Base-by-base conservation (phyloP, 2,113 vertebrate genomes). In the Melospiza melodia region DNA sequence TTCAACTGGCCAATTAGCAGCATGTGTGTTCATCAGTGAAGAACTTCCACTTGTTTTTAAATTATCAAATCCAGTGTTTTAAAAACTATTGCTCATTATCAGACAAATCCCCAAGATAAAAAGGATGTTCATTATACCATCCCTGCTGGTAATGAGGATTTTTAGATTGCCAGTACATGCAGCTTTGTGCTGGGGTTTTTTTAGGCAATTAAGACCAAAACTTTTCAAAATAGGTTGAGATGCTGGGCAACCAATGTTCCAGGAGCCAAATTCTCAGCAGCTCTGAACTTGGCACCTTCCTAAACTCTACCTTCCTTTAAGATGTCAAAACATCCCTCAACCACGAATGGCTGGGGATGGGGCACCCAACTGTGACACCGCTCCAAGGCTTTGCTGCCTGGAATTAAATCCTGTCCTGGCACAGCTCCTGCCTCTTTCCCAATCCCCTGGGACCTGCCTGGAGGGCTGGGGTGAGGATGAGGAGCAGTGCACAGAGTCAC, bases 61-160 rank as follows among this genome's bases (percentile, higher is more conserved):
- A 63, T 17, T 23, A 63, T 67, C 43, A 90, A 75, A 81, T 72
- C 69, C 88, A 89, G 48, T 41, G 57, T 68, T 96, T 89, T 83
- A 59, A 92, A 93, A 95, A 81, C 85, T 94, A 97, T 95, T 97
- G 94, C 95, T 97, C 9, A 12, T 91, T 85, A 89, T 67, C 67
- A 91, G 63, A 72, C 59, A 48, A 88, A 80, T 41, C 14, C 27
- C 52, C 79, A 57, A 59, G 57, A 82, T 63, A 55, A 23, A 87
- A 94, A 73, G 43, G 52, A 15, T 18, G 7, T 49, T 90, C 61
- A 58, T 92, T 80, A 49, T 3, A 57, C 37, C 72, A 71, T 14
- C 65, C 87, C 49, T 71, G 72, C 72, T 84, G 80, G 65, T 63
- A 90, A 84, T 37, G 80, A 84, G 49, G 65, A 71, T 37, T 84